phyloP scores from a whole-genome alignment of 2,888 invertebrate genomes.

The Tinea pellionella region DNA sequence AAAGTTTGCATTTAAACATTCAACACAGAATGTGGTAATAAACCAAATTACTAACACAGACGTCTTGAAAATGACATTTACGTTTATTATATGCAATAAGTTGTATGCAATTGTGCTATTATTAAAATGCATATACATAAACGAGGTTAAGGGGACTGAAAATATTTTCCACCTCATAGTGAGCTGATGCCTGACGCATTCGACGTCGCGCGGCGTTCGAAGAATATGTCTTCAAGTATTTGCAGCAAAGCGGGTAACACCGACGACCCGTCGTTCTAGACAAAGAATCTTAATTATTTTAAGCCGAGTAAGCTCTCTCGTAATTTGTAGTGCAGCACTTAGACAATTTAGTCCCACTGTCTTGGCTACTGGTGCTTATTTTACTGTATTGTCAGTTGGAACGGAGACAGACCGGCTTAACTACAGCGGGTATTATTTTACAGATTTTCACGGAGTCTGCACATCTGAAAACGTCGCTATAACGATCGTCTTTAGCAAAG shows the following conservation, averaged over 20 bases:
- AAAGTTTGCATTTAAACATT: neutral
- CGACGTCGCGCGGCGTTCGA: neutral
- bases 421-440: conserved; percentile 42
- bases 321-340: conserved; percentile 23
- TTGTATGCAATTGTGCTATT: no score
- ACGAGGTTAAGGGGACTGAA: neutral
- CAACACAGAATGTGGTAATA: no score
- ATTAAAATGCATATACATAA: no score
- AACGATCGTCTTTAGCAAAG: conserved; percentile 27
- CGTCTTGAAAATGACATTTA: no score
- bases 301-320: conserved; percentile 43
- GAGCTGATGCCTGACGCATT: neutral
- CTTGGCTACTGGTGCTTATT: conserved; percentile 32
- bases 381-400: conserved; percentile 53
- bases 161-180: neutral
- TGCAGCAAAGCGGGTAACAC: neutral
- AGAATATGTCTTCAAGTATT: neutral
- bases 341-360: conserved; percentile 34
- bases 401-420: conserved; percentile 19
- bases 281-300: conserved; percentile 59
- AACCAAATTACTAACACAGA: no score
- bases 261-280: conserved; percentile 20
- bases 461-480: conserved; percentile 24
- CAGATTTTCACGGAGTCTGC: conserved; percentile 53
- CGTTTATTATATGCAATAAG: no score